Percentiles rank a stretch among this genome's conserved stretches.
phyloP scores from a whole-genome alignment of 2,888 invertebrate genomes.

The Lithodes maja region DNA sequence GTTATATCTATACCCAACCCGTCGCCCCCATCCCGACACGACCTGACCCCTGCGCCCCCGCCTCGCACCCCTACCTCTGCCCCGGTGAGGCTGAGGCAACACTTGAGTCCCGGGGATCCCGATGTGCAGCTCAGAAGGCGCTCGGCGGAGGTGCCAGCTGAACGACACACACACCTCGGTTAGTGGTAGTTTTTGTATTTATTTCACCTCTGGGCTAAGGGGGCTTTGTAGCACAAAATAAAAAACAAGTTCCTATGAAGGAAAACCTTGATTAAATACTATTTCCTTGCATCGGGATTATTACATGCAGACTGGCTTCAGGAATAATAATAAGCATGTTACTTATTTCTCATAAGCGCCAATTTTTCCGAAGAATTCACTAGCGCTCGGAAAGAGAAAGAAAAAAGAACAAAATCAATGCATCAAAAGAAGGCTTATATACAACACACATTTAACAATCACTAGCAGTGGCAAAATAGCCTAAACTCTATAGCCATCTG shows the following conservation, averaged over 20 bases:
- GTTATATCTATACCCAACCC: slow-evolving; percentile 46
- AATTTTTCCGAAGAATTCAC: too few relatives aligned
- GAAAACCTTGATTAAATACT: too few relatives aligned
- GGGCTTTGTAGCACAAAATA: neutral
- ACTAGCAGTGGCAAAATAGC: too few relatives aligned
- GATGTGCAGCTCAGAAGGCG: slow-evolving; percentile 28
- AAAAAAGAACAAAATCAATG: too few relatives aligned
- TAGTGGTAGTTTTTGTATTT: neutral
- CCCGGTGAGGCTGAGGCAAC: slow-evolving; percentile 46
- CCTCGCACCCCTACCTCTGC: neutral
- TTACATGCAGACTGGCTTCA: too few relatives aligned
- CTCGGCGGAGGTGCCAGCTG: slow-evolving; percentile 44
- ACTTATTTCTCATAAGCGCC: too few relatives aligned
- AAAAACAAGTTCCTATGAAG: neutral
- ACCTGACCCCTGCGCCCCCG: slow-evolving; percentile 29
- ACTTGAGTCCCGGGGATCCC: slow-evolving; percentile 46
- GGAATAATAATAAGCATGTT: too few relatives aligned
- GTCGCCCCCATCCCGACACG: slow-evolving; percentile 41
- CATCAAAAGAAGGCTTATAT: too few relatives aligned
- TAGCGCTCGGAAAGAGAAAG: too few relatives aligned
- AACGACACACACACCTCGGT: slow-evolving; percentile 40
- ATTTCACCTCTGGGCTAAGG: neutral
- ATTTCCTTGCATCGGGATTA: too few relatives aligned
- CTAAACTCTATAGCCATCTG: too few relatives aligned
- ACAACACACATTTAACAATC: too few relatives aligned